phyloP scores from a whole-genome alignment of 2,113 vertebrate species.

The Morone chrysops region DNA sequence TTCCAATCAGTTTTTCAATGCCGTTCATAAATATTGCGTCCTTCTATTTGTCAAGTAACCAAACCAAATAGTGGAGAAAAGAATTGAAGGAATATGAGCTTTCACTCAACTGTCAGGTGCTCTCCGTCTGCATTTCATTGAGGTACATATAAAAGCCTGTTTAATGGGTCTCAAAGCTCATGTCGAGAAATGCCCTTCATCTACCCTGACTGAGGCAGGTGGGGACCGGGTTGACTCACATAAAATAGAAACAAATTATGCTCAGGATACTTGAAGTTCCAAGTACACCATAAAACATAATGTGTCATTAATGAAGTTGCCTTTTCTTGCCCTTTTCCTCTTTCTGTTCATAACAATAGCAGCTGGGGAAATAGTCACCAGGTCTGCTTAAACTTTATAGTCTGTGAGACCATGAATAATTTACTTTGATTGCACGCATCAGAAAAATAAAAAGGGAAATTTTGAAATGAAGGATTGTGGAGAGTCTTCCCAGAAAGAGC shows the following conservation, averaged over 20 bases:
- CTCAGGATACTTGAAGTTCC: slow-evolving; percentile 72
- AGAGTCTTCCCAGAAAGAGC: slow-evolving; percentile 70
- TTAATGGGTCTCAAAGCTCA: slow-evolving; percentile 77
- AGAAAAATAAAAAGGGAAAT: slow-evolving; percentile 59
- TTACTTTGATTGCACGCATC: slow-evolving; percentile 74
- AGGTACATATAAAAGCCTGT: slow-evolving; percentile 66
- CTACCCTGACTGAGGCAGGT: slow-evolving; percentile 73
- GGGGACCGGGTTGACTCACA: slow-evolving; percentile 71
- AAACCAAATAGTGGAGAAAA: slow-evolving; percentile 22
- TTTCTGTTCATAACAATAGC: slow-evolving; percentile 77
- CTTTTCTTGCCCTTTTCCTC: slow-evolving; percentile 69
- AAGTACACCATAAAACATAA: slow-evolving; percentile 77
- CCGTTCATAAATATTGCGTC: slow-evolving; percentile 31
- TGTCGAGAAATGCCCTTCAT: slow-evolving; percentile 78
- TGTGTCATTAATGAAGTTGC: slow-evolving; percentile 76
- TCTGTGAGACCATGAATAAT: slow-evolving; percentile 75
- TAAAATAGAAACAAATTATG: slow-evolving; percentile 81
- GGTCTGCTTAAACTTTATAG: slow-evolving; percentile 75
- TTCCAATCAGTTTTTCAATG: slow-evolving; percentile 37
- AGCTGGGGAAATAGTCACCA: slow-evolving; percentile 68
- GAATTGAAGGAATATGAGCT: slow-evolving; percentile 33
- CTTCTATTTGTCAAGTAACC: slow-evolving; percentile 26
- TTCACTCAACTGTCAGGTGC: slow-evolving; percentile 64
- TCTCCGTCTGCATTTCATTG: slow-evolving; percentile 74
- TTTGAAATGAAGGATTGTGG: slow-evolving; percentile 63